Conservation (phyloP, 2,113 vertebrate species). For the Lagopus leucura region DNA sequence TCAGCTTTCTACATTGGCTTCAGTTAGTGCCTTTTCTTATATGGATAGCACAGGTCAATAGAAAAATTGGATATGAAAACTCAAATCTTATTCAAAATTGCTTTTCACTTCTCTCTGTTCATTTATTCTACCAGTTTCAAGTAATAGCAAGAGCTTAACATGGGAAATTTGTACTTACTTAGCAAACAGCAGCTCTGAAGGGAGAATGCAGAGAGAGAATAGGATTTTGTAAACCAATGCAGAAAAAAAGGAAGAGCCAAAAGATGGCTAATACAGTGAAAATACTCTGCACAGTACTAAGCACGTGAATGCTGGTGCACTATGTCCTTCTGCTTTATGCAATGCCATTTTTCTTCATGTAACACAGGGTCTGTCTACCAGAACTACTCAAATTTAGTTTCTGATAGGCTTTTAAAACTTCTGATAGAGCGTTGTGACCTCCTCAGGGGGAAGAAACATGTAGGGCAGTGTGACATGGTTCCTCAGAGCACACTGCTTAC, state of each 20-base stretch:
- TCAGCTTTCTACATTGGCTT: background rate
- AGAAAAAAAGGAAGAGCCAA: background rate
- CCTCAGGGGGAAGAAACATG: background rate
- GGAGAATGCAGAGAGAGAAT: background rate
- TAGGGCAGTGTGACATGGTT: background rate
- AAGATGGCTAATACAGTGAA: background rate
- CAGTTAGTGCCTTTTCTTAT: background rate
- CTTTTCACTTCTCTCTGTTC: background rate
- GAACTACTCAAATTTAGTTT: background rate
- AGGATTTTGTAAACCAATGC: background rate
- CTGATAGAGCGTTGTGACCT: background rate
- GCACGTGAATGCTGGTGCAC: background rate
- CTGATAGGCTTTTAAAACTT: background rate
- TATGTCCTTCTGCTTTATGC: background rate
- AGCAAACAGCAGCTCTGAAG: background rate
- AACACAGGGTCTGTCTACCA: background rate
- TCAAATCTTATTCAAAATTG: background rate
- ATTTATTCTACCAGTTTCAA: background rate
- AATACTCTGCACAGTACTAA: background rate
- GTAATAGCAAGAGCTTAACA: background rate
- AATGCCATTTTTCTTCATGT: background rate
- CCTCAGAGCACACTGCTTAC: background rate
- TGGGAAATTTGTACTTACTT: background rate
- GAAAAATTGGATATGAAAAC: background rate
- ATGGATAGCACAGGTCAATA: background rate